A percentile compares a stretch with the other conserved stretches of the same genome.
Evolutionary conservation across 2,113 vertebrate genomes (phyloP).

Genomic region (Myotis lucifugus): DNA sequence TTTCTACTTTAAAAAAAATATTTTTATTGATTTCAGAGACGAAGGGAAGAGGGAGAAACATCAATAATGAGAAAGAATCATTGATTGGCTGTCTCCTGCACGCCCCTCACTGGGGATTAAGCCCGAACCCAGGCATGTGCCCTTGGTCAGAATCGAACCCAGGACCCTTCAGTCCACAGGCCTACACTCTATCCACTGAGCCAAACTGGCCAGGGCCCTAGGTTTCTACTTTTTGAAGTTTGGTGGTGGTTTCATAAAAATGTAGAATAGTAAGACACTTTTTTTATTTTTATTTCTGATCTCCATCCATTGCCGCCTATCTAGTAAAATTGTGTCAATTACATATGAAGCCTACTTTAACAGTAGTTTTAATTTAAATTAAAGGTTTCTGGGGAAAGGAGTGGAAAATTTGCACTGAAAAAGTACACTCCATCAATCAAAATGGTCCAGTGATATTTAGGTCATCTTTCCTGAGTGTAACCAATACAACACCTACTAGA

Average conservation of each 20-base stretch:
- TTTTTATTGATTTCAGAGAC: no score
- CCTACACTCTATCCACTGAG: no score
- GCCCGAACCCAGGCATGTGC: no score
- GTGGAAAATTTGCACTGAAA: not conserved
- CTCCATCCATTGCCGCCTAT: not conserved
- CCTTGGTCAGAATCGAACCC: no score
- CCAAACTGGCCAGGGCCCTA: not conserved
- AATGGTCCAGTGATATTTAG: not conserved
- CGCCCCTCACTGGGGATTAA: no score
- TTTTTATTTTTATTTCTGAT: conserved; percentile 9
- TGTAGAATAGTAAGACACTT: not conserved
- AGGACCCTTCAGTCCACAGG: no score
- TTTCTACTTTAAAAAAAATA: no score
- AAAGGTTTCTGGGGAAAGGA: not conserved
- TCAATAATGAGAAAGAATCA: no score
- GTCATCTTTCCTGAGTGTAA: not conserved
- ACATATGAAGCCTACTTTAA: not conserved
- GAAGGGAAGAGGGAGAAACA: no score
- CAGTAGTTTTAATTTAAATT: not conserved
- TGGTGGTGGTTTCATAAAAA: not conserved
- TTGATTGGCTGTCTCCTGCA: no score
- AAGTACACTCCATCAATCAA: not conserved
- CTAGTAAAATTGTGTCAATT: conserved; percentile 13
- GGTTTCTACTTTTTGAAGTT: conserved; percentile 33
- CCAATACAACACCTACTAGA: not conserved